phyloP scores from a whole-genome alignment of 2,888 invertebrate genomes.

The Pristionchus fissidentatus region DNA sequence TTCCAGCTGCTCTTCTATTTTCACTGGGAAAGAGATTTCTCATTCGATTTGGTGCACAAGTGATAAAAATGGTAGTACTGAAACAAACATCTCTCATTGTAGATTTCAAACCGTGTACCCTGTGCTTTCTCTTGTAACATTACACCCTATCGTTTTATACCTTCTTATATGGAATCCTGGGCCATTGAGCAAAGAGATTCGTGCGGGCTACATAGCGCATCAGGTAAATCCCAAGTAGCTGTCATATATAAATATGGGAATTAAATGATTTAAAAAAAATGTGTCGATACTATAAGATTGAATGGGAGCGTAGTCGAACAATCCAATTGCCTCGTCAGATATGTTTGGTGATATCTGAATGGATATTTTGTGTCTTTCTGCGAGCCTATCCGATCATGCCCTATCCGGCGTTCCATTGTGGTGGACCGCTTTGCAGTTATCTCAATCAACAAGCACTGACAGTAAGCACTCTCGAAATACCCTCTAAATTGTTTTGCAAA shows the following conservation, averaged over 20 bases:
- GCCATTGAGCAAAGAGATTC: neutral
- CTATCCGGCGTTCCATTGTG: constrained; percentile 18
- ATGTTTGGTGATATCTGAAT: neutral
- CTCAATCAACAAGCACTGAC: neutral
- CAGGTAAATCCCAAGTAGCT: neutral
- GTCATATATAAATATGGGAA: neutral
- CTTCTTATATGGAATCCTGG: neutral
- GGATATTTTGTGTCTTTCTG: neutral
- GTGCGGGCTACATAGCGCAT: neutral
- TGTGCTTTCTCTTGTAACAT: neutral
- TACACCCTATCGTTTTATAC: neutral
- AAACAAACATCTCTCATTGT: neutral
- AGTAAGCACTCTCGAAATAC: neutral
- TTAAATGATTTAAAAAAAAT: too few relatives aligned
- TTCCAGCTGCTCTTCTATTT: neutral
- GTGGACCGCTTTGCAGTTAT: neutral
- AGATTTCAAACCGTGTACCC: neutral
- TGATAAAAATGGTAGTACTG: neutral
- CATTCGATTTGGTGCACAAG: neutral
- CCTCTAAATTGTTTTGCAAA: too few relatives aligned
- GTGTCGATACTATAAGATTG: neutral
- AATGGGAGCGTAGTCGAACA: neutral
- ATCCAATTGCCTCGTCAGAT: neutral
- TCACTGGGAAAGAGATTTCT: neutral
- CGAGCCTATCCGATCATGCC: neutral